phyloP scores from a whole-genome alignment of 2,888 invertebrate species.

The Ichneumoninae sp. region DNA sequence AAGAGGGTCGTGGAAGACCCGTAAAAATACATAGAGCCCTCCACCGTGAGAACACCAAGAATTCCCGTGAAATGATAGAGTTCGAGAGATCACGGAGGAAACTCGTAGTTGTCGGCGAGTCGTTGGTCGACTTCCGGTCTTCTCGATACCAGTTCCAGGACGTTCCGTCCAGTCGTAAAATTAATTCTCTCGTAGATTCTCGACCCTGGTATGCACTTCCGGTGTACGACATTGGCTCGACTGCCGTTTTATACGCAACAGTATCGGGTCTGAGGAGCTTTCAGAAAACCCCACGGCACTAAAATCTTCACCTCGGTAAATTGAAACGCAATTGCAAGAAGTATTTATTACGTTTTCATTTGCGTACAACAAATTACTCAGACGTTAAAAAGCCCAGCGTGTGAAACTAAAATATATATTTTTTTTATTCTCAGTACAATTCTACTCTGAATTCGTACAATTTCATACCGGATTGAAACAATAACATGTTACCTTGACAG shows the following conservation, averaged over 20 bases:
- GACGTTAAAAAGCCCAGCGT: too few relatives aligned
- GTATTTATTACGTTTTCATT: neutral
- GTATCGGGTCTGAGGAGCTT: neutral
- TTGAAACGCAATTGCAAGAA: neutral
- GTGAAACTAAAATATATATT: neutral
- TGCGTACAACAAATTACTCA: too few relatives aligned
- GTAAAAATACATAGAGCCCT: constrained; percentile 17
- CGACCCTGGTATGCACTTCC: neutral
- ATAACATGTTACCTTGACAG: too few relatives aligned
- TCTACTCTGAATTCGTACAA: too few relatives aligned
- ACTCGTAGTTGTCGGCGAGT: constrained; percentile 5
- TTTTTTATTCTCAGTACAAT: neutral
- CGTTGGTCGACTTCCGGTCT: constrained; percentile 42
- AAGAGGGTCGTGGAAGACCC: neutral
- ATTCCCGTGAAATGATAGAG: constrained; percentile 28
- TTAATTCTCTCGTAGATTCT: constrained; percentile 58
- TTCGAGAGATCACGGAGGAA: constrained; percentile 19
- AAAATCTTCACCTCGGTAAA: neutral
- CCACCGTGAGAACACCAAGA: constrained; percentile 9
- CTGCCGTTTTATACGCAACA: neutral
- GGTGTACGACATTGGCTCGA: neutral
- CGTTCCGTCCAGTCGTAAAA: constrained; percentile 46
- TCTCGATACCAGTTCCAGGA: constrained; percentile 22
- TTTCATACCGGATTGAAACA: too few relatives aligned
- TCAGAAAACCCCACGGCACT: neutral